phyloP scores from a whole-genome alignment of 2,797 vertebrate genomes.

The Chaenodraco wilsoni region DNA sequence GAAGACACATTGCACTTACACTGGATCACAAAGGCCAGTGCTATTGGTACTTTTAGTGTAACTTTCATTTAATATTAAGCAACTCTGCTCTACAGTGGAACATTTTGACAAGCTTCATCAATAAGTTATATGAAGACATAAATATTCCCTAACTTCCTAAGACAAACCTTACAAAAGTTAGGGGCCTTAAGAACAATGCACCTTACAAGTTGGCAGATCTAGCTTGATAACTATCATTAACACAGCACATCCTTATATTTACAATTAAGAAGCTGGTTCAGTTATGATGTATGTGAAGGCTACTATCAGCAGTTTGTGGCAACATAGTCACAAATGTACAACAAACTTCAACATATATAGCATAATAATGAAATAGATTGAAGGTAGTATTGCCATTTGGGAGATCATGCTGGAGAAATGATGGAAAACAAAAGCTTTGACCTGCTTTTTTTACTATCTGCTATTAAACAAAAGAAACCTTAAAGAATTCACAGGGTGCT shows the following conservation, averaged over 20 bases:
- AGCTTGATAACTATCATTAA: not conserved
- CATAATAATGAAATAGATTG: not conserved
- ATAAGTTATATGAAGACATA: conserved; percentile 66
- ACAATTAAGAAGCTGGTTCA: not conserved
- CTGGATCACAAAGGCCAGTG: conserved; percentile 18
- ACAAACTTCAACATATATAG: not conserved
- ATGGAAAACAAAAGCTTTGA: not conserved
- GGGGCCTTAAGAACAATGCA: conserved; percentile 7
- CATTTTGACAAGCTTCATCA: conserved; percentile 66
- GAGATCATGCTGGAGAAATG: not conserved
- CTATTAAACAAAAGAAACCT: not conserved
- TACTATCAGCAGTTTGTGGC: not conserved
- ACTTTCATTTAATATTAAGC: conserved; percentile 81
- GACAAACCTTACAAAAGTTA: conserved; percentile 30
- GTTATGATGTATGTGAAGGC: not conserved
- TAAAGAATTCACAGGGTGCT: not conserved
- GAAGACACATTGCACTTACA: conserved; percentile 49
- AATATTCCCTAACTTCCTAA: conserved; percentile 66
- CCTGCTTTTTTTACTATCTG: not conserved
- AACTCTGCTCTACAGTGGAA: conserved; percentile 48
- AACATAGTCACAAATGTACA: not conserved
- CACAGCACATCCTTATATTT: conserved; percentile 1
- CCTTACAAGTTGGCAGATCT: not conserved
- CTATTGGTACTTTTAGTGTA: conserved; percentile 63
- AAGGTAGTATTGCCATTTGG: not conserved